Conservation (phyloP, 1,140 invertebrate genomes). For the Temnothorax longispinosus region DNA sequence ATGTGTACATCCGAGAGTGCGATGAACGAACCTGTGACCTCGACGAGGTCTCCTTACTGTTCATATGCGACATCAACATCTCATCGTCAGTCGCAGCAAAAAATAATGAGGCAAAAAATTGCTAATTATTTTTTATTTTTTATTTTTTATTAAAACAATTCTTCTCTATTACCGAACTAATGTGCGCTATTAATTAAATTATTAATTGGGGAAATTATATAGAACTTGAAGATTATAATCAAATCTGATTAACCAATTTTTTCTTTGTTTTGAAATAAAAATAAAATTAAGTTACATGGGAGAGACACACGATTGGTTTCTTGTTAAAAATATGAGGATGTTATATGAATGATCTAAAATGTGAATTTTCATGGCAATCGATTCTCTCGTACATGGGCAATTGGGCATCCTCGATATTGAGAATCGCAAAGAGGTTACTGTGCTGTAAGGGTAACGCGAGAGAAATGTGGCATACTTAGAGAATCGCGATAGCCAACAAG, state of each 20-base stretch:
- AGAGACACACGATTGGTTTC: not conserved
- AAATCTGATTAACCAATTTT: not conserved
- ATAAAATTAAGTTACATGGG: not conserved
- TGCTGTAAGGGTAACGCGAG: constrained; percentile 53
- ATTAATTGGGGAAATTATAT: not conserved
- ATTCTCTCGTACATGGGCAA: not conserved
- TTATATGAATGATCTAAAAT: not conserved
- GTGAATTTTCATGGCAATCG: not conserved
- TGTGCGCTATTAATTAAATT: not conserved
- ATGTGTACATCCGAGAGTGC: not conserved
- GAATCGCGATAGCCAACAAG: constrained; percentile 42
- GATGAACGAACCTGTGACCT: constrained; percentile 33
- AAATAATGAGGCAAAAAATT: not conserved
- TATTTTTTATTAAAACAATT: not conserved
- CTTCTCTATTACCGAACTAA: not conserved
- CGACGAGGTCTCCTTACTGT: not conserved
- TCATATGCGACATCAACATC: not conserved
- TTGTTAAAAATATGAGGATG: not conserved
- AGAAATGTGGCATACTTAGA: constrained; percentile 63
- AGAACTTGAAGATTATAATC: not conserved
- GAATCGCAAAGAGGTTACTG: constrained; percentile 51
- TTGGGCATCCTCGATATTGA: not conserved
- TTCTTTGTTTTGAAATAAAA: not conserved
- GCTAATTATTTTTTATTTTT: not conserved
- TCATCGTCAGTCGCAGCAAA: not conserved